phyloP scores from a whole-genome alignment of 1,140 invertebrate species.

The Hycleus phaleratus region DNA sequence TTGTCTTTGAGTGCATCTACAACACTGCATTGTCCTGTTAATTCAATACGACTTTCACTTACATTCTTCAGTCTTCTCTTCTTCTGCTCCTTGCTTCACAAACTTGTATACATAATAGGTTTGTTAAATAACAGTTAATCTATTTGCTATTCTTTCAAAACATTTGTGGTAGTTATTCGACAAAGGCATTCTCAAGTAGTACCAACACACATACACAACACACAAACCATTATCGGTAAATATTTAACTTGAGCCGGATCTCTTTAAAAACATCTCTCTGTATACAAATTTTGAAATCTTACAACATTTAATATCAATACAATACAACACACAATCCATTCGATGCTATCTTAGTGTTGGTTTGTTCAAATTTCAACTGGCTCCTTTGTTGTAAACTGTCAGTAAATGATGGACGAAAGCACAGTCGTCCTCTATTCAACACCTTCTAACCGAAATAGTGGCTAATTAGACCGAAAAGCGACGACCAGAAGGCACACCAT shows the following conservation, averaged over 20 bases:
- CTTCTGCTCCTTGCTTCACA: too few species aligned
- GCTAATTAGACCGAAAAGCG: slow-evolving; percentile 6
- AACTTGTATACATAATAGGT: too few species aligned
- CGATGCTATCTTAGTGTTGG: slow-evolving; percentile 10
- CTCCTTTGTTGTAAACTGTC: slow-evolving; percentile 9
- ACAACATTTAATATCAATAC: too few species aligned
- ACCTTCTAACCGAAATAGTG: slow-evolving; percentile 9
- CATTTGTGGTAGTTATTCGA: slow-evolving; percentile 26
- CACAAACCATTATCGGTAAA: slow-evolving; percentile 28
- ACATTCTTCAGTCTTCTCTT: background rate
- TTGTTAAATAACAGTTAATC: too few species aligned
- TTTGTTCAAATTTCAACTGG: slow-evolving; percentile 14
- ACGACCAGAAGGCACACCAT: too few species aligned
- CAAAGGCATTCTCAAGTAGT: slow-evolving; percentile 28
- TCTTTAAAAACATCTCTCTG: slow-evolving; percentile 11
- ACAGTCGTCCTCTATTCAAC: slow-evolving; percentile 6
- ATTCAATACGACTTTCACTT: too few species aligned
- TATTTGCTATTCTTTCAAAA: slow-evolving; percentile 26
- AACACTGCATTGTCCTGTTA: too few species aligned
- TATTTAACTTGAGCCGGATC: slow-evolving; percentile 25
- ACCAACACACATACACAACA: background rate
- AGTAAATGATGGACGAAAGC: slow-evolving; percentile 7
- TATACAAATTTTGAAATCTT: too few species aligned
- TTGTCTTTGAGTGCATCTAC: too few species aligned
- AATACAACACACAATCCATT: background rate